These are phyloP conservation scores for Tipula vernalis DNA, from an alignment of 2,888 invertebrate species.

Conservation along the genomic window DNA sequence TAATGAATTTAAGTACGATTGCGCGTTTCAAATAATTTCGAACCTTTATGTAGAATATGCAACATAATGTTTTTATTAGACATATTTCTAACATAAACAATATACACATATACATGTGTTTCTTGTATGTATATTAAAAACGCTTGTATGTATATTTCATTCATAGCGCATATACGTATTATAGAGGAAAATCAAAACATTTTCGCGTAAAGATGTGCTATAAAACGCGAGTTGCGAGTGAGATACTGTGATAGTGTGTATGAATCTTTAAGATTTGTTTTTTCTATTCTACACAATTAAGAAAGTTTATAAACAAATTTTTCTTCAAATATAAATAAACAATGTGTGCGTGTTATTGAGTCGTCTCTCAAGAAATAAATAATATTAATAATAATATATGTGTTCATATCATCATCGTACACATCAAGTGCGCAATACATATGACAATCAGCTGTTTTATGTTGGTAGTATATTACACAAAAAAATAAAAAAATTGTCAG, in stretches of 20 bases:
- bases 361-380: neutral
- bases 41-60: neutral
- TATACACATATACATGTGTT: neutral
- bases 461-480: neutral
- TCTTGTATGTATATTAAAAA: neutral
- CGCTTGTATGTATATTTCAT: neutral
- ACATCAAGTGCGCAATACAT: neutral
- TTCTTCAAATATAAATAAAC: neutral
- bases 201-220: neutral
- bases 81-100: neutral
- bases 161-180: neutral
- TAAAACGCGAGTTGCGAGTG: neutral
- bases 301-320: neutral
- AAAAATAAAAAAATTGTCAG: neutral
- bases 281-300: neutral
- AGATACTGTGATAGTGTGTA: neutral
- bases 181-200: neutral
- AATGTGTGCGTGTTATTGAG: neutral
- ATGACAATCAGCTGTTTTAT: neutral
- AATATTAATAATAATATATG: neutral
- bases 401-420: neutral
- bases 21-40: neutral
- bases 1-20: neutral
- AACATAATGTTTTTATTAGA: neutral
- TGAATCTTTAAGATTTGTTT: neutral